Evolutionary conservation across 2,113 vertebrate species (phyloP).

Genomic region (Sardina pilchardus): DNA sequence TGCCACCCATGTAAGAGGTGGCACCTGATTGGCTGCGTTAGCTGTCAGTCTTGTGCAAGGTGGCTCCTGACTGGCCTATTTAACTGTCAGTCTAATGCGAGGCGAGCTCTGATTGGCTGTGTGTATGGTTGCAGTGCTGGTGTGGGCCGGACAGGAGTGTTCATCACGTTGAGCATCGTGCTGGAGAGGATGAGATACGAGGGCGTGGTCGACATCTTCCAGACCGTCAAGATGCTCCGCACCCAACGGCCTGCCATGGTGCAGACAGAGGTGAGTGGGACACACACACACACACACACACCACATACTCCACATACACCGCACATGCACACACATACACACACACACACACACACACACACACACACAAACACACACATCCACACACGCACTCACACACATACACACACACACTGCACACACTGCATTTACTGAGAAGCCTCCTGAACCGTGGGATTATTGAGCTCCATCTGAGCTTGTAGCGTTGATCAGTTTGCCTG

Average conservation of each 20-base stretch:
- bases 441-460: no score
- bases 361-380: not conserved
- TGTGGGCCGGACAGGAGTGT: conserved; percentile 92
- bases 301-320: not conserved
- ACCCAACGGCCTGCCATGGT: conserved; percentile 98
- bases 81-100: not conserved
- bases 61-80: not conserved
- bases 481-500: no score
- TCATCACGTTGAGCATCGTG: conserved; percentile 96
- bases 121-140: conserved; percentile 79
- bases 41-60: no score
- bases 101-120: not conserved
- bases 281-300: not conserved
- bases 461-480: no score
- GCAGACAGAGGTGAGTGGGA: conserved; percentile 88
- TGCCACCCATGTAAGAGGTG: no score
- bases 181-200: conserved; percentile 98
- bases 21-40: no score
- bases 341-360: not conserved
- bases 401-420: not conserved
- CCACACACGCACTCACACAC: not conserved
- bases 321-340: not conserved
- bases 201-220: conserved; percentile 97
- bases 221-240: conserved; percentile 98
- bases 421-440: conserved; percentile 69